Conservation (phyloP, 2,888 invertebrate species). For the Acronicta aceris region DNA sequence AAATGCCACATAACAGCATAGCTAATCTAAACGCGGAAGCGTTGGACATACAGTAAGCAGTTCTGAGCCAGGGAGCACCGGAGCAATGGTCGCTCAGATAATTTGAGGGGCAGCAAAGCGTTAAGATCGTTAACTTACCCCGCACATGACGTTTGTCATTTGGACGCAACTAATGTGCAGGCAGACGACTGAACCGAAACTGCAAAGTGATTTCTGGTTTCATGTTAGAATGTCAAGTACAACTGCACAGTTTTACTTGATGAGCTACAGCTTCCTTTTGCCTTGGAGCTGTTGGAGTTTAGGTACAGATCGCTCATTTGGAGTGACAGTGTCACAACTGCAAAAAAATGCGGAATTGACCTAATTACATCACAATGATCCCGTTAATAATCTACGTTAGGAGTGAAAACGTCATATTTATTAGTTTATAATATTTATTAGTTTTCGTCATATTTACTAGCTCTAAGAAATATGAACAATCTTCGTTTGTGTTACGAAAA, state of each 20-base stretch:
- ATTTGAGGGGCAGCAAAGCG: constrained; percentile 87
- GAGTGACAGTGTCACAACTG: too few species aligned
- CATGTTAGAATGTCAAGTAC: constrained; percentile 1
- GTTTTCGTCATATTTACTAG: too few species aligned
- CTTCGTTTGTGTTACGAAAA: too few species aligned
- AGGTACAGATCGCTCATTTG: too few species aligned
- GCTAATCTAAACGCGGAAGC: constrained; percentile 76
- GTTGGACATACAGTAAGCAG: constrained; percentile 83
- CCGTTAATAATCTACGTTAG: too few species aligned
- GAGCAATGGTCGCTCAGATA: constrained; percentile 86
- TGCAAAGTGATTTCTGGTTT: constrained; percentile 47
- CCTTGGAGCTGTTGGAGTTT: not conserved
- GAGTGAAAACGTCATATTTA: too few species aligned
- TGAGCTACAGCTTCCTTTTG: too few species aligned
- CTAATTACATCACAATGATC: too few species aligned
- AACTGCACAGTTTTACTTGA: not conserved
- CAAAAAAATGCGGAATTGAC: too few species aligned
- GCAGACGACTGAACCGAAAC: constrained; percentile 60
- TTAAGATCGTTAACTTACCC: constrained; percentile 85
- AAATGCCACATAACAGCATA: constrained; percentile 48
- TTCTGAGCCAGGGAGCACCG: constrained; percentile 82
- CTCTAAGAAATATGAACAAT: too few species aligned
- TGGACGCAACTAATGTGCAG: constrained; percentile 72
- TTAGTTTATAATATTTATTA: too few species aligned
- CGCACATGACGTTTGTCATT: constrained; percentile 77